These are phyloP conservation scores for Alectoris magna DNA, from an alignment of 2,797 vertebrate species.

Conservation along the genomic window DNA sequence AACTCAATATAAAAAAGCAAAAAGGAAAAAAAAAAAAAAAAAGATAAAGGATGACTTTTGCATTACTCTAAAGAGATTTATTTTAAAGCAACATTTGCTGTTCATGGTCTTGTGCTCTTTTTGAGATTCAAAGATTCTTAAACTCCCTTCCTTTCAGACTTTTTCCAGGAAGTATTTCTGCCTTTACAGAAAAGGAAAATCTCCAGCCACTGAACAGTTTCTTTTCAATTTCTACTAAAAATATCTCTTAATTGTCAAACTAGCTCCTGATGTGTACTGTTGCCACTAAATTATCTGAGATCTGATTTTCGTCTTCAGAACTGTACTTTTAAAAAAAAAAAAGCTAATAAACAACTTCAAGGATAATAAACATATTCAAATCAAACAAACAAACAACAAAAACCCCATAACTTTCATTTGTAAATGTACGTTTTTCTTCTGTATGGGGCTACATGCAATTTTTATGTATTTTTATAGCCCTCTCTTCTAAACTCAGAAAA, in stretches of 20 bases:
- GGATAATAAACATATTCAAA: neutral
- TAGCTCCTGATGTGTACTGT: neutral
- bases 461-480: neutral
- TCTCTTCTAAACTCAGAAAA: neutral
- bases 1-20: accelerated
- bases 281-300: neutral
- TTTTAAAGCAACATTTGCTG: neutral
- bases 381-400: neutral
- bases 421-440: neutral
- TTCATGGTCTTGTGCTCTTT: neutral
- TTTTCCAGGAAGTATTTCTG: neutral
- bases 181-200: neutral
- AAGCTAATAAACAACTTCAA: neutral
- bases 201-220: neutral
- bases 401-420: neutral
- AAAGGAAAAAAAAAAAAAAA: too few relatives aligned
- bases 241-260: neutral
- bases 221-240: neutral
- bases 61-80: neutral
- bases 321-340: neutral
- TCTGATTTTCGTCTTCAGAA: neutral
- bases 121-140: neutral
- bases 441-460: neutral
- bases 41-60: neutral
- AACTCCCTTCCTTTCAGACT: neutral